phyloP scores from a whole-genome alignment of 2,797 vertebrate species.

The Enteromius unitaeniatus region DNA sequence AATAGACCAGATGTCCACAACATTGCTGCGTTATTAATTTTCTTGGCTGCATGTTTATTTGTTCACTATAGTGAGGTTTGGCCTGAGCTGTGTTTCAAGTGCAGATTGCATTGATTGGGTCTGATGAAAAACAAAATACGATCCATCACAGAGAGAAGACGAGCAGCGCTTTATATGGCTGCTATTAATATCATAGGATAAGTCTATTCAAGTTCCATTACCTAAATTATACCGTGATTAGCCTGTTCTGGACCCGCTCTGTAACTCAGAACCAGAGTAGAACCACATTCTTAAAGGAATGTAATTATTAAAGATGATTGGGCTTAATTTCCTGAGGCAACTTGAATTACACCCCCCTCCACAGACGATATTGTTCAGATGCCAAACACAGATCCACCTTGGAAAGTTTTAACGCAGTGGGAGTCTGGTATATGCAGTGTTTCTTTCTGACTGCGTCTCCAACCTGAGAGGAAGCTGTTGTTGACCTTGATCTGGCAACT shows the following conservation, averaged over 20 bases:
- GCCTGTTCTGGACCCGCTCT: not conserved
- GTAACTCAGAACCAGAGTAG: slow-evolving; percentile 24
- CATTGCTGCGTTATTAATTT: not conserved
- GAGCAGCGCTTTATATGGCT: not conserved
- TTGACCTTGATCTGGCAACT: slow-evolving; percentile 38
- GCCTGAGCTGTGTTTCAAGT: slow-evolving; percentile 23
- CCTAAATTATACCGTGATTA: slow-evolving; percentile 31
- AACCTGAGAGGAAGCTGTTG: slow-evolving; percentile 24
- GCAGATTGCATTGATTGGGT: slow-evolving; percentile 30
- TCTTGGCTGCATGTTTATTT: not conserved
- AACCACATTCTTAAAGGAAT: not conserved
- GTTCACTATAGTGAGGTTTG: not conserved
- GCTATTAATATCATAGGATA: slow-evolving; percentile 30
- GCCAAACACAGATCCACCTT: slow-evolving; percentile 32
- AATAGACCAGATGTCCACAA: not conserved
- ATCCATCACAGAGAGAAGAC: not conserved
- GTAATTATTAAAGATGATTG: slow-evolving; percentile 24
- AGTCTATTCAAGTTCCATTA: slow-evolving; percentile 31
- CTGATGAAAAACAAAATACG: slow-evolving; percentile 24
- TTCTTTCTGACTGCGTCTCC: slow-evolving; percentile 17
- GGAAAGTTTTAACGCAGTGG: not conserved
- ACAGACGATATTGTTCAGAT: not conserved
- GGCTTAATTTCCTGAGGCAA: slow-evolving; percentile 16
- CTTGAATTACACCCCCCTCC: slow-evolving; percentile 10
- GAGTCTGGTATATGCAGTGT: not conserved